A percentile compares a stretch with the other conserved stretches of the same genome.
Conservation (phyloP, 2,888 invertebrate species). For the Horisme vitalbata region DNA sequence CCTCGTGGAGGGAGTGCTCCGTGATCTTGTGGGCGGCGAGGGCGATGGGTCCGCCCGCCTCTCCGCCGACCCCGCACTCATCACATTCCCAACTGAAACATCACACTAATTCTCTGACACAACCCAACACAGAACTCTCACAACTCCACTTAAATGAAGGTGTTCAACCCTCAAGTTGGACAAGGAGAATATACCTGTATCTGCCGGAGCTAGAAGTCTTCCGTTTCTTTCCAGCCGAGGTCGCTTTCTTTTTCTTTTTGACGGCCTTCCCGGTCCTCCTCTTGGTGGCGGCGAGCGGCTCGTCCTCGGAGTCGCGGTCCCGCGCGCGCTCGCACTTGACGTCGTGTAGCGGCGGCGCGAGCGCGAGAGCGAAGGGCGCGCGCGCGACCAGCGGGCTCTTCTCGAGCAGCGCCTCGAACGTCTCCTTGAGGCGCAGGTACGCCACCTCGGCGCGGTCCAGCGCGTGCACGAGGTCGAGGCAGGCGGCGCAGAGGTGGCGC, state of each 20-base stretch:
- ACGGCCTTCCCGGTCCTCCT: slow-evolving; percentile 54
- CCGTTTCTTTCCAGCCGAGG: slow-evolving; percentile 43
- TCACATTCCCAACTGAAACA: slow-evolving; percentile 61
- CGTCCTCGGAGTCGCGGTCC: slow-evolving; percentile 60
- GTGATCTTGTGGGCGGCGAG: slow-evolving; percentile 55
- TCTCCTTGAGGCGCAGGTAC: slow-evolving; percentile 61
- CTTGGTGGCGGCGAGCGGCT: slow-evolving; percentile 66
- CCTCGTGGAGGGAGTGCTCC: slow-evolving; percentile 41
- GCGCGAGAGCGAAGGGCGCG: slow-evolving; percentile 27
- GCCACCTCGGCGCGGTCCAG: slow-evolving; percentile 69
- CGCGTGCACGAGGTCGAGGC: slow-evolving; percentile 64
- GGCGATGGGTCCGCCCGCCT: slow-evolving; percentile 45
- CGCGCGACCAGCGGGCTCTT: slow-evolving; percentile 62
- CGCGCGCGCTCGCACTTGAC: slow-evolving; percentile 47
- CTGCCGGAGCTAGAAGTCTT: slow-evolving; percentile 11
- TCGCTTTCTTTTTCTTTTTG: slow-evolving; percentile 60
- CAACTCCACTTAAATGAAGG: no score
- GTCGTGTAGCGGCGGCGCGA: slow-evolving; percentile 36
- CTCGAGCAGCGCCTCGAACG: slow-evolving; percentile 64
- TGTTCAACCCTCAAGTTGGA: no score
- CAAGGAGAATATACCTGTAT: not conserved
- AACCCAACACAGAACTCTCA: no score
- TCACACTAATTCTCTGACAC: slow-evolving; percentile 38
- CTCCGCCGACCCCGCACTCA: slow-evolving; percentile 49
- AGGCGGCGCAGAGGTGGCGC: slow-evolving; percentile 58